Evolutionary conservation across 2,797 vertebrate genomes (phyloP).

Genomic region (Pipistrellus pipistrellus): DNA sequence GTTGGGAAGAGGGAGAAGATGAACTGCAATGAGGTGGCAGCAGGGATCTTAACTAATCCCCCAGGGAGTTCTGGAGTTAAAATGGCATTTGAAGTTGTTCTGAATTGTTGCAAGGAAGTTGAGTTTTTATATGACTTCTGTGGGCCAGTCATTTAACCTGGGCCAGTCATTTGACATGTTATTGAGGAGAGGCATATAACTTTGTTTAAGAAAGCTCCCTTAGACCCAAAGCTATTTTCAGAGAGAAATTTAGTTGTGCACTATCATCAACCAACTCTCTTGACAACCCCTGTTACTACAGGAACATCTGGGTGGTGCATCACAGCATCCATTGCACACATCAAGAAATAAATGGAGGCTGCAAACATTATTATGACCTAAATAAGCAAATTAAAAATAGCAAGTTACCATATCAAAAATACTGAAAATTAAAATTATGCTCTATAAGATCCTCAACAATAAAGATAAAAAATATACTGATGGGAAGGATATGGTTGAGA

Average conservation of each 20-base stretch:
- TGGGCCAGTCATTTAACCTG: not conserved
- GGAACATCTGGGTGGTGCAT: not conserved
- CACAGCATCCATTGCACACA: not conserved
- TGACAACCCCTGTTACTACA: not conserved
- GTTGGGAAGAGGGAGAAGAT: not conserved
- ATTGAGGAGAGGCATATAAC: not conserved
- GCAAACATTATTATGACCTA: not conserved
- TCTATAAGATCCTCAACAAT: too few relatives aligned
- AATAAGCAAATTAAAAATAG: not conserved
- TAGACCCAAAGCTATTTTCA: not conserved
- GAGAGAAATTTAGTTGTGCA: not conserved
- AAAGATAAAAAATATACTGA: not conserved
- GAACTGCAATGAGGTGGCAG: not conserved
- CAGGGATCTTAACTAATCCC: not conserved
- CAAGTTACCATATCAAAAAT: not conserved
- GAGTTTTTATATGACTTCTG: not conserved
- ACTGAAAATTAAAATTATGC: not conserved
- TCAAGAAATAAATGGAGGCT: not conserved
- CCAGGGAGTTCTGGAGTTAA: not conserved
- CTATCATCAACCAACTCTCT: not conserved
- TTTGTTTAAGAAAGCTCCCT: not conserved
- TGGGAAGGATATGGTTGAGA: not conserved
- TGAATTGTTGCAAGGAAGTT: not conserved
- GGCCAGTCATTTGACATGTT: not conserved
- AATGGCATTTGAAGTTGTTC: not conserved